phyloP scores from a whole-genome alignment of 2,888 invertebrate species.

The Sinhomidia bicolor region DNA sequence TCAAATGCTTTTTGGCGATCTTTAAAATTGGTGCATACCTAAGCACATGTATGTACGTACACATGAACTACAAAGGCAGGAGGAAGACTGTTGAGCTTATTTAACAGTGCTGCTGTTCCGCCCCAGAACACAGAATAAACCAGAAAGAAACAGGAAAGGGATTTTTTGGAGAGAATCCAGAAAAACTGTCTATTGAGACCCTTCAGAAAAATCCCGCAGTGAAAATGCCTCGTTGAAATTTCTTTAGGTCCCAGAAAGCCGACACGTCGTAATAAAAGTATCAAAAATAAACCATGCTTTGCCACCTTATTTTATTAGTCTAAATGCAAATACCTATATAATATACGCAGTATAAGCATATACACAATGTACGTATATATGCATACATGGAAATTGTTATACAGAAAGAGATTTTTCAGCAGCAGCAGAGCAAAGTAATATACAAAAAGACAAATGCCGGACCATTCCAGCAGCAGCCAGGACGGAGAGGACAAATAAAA shows the following conservation, averaged over 20 bases:
- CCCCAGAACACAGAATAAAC: constrained; percentile 12
- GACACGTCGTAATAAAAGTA: constrained; percentile 68
- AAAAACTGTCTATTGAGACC: constrained; percentile 68
- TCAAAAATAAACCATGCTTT: constrained; percentile 67
- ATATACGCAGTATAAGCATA: neutral
- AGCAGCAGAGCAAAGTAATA: neutral
- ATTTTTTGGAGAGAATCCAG: constrained; percentile 70
- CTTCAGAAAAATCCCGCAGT: constrained; percentile 52
- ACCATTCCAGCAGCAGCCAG: constrained; percentile 52
- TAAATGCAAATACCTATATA: neutral
- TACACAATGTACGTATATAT: neutral
- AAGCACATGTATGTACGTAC: no score
- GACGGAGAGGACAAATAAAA: constrained; percentile 17
- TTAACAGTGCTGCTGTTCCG: neutral
- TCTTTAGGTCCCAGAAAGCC: constrained; percentile 63
- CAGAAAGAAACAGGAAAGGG: constrained; percentile 39
- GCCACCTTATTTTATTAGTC: neutral
- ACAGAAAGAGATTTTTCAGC: constrained; percentile 6
- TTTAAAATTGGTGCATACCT: no score
- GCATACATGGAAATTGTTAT: neutral
- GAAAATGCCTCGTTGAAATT: constrained; percentile 52
- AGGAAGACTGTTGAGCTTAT: neutral
- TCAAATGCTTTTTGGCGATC: no score
- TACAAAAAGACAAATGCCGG: constrained; percentile 19
- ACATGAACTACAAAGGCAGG: neutral